phyloP scores from a whole-genome alignment of 2,113 vertebrate species.

The Cisticola juncidis region DNA sequence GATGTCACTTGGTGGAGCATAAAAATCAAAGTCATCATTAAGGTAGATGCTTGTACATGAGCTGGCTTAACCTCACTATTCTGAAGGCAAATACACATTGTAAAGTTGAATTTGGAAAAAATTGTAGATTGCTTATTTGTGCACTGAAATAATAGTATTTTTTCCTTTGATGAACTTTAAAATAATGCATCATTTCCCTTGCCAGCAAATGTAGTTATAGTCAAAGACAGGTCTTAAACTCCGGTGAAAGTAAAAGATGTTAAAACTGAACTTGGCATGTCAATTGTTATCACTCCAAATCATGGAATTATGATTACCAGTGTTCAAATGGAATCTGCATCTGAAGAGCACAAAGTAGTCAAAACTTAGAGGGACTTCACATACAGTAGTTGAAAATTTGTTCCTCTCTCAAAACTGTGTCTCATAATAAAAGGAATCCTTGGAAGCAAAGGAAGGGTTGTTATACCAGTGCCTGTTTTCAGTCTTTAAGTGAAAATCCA shows the following conservation, averaged over 20 bases:
- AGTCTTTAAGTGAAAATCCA: constrained; percentile 23
- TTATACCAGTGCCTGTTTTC: not conserved
- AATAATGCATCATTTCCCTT: not conserved
- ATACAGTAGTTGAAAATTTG: not conserved
- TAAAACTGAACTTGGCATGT: not conserved
- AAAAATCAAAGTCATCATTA: not conserved
- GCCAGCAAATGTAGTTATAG: not conserved
- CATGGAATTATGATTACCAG: not conserved
- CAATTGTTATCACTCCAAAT: not conserved
- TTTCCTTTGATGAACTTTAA: not conserved
- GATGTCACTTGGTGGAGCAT: not conserved
- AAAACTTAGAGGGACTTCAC: not conserved
- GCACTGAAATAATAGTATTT: not conserved
- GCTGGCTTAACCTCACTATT: not conserved
- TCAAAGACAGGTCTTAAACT: not conserved
- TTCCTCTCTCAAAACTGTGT: not conserved
- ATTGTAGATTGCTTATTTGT: not conserved
- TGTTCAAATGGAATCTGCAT: not conserved
- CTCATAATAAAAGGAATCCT: not conserved
- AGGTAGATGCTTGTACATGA: not conserved
- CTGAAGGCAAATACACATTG: not conserved
- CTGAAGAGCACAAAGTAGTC: not conserved
- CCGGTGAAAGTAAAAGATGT: not conserved
- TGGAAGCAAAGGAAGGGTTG: not conserved
- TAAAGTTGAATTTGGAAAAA: not conserved